Evolutionary conservation across 2,888 invertebrate species (phyloP).

Genomic region (Julus scandinavius): DNA sequence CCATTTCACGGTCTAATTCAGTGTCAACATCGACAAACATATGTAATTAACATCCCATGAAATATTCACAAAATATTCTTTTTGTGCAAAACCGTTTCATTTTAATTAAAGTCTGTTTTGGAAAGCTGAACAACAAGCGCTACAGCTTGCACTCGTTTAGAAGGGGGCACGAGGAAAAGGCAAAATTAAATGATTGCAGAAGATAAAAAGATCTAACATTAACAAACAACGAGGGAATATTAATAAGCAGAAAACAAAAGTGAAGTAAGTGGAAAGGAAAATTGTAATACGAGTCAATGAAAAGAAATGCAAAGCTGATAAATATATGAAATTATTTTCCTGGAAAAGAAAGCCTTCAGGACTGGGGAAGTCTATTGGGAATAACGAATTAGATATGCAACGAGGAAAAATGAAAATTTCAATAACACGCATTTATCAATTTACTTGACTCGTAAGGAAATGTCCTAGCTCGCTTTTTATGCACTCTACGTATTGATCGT

Average conservation of each 20-base stretch:
- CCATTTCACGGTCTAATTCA: constrained; percentile 50
- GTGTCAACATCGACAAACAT: constrained; percentile 45
- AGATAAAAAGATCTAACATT: constrained; percentile 36
- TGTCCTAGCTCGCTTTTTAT: constrained; percentile 36
- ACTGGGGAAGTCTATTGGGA: not conserved
- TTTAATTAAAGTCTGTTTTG: constrained; percentile 45
- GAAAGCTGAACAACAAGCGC: constrained; percentile 31
- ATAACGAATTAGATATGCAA: constrained; percentile 43
- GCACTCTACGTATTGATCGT: constrained; percentile 19
- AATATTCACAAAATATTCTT: constrained; percentile 49
- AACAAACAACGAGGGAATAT: constrained; percentile 43
- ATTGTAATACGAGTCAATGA: constrained; percentile 46
- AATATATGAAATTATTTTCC: constrained; percentile 33
- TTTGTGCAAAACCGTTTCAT: constrained; percentile 46
- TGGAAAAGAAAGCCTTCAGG: not conserved
- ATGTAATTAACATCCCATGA: constrained; percentile 52
- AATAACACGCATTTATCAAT: constrained; percentile 46
- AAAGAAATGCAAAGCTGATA: constrained; percentile 40
- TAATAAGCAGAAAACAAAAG: constrained; percentile 40
- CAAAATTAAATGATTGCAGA: constrained; percentile 32
- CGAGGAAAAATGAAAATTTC: constrained; percentile 36
- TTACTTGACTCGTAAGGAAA: constrained; percentile 40
- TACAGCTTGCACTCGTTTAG: not conserved
- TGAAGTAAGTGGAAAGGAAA: constrained; percentile 34
- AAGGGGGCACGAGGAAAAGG: constrained; percentile 8